Conservation (phyloP, 2,797 vertebrate species). For the Aplochiton taeniatus region DNA sequence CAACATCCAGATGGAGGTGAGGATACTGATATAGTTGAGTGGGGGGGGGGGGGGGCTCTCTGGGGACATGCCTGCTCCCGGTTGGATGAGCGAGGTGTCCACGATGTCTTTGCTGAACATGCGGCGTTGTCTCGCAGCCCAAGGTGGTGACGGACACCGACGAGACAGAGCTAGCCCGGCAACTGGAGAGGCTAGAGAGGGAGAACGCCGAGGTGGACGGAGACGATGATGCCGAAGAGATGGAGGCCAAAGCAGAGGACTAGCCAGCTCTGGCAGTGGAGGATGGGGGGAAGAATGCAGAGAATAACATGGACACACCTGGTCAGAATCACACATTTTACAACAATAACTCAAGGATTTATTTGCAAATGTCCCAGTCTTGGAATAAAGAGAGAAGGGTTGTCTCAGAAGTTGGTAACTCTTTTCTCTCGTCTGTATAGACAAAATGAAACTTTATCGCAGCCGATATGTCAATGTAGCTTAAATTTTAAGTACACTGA, state of each 20-base stretch:
- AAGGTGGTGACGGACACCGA: conserved; percentile 99
- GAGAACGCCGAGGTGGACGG: conserved; percentile 99
- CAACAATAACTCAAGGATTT: conserved; percentile 51
- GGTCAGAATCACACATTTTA: conserved; percentile 37
- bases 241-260: conserved; percentile 98
- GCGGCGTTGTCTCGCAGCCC: conserved; percentile 70
- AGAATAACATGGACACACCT: conserved; percentile 41
- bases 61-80: background rate
- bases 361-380: conserved; percentile 49
- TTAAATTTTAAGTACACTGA: conserved; percentile 45
- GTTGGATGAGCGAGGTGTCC: background rate
- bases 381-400: conserved; percentile 33
- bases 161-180: conserved; percentile 94
- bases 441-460: conserved; percentile 36
- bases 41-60: background rate
- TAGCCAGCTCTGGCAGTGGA: conserved; percentile 57
- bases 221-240: conserved; percentile 95
- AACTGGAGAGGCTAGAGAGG: conserved; percentile 92
- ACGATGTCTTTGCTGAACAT: no score
- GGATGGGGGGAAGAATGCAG: conserved; percentile 1
- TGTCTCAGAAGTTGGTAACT: conserved; percentile 28
- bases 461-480: conserved; percentile 31
- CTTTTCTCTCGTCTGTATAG: conserved; percentile 17
- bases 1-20: conserved; percentile 98
- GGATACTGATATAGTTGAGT: background rate